Evolutionary conservation across 2,888 invertebrate species (phyloP).

Genomic region (Diachrysia chrysitis): DNA sequence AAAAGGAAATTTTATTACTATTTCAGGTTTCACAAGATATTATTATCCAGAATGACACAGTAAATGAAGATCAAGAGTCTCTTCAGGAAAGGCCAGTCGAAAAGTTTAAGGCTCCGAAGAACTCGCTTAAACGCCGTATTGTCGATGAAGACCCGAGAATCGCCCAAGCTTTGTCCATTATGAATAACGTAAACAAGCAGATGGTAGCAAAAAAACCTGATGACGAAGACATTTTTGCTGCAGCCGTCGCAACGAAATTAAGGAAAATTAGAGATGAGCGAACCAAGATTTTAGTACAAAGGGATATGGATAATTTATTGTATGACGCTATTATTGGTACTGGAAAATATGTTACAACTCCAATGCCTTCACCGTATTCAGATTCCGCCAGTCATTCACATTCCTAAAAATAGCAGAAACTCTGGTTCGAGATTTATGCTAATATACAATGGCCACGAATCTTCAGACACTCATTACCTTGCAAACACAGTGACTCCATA

Average conservation of each 20-base stretch:
- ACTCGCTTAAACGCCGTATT: conserved; percentile 46
- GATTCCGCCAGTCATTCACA: conserved; percentile 22
- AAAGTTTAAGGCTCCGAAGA: conserved; percentile 55
- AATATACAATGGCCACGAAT: too few species aligned
- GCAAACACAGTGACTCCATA: too few species aligned
- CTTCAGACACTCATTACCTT: too few species aligned
- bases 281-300: conserved; percentile 52
- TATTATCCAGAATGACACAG: conserved; percentile 34
- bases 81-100: conserved; percentile 44
- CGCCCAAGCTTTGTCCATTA: conserved; percentile 47
- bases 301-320: conserved; percentile 46
- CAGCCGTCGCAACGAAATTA: conserved; percentile 49
- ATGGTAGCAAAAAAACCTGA: conserved; percentile 48
- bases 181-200: conserved; percentile 53
- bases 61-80: conserved; percentile 51
- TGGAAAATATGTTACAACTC: conserved; percentile 41
- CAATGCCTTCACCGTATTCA: conserved; percentile 46
- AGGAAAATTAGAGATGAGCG: conserved; percentile 54
- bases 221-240: conserved; percentile 51
- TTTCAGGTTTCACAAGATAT: conserved; percentile 38
- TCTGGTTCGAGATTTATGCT: too few species aligned
- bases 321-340: conserved; percentile 49
- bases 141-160: conserved; percentile 51
- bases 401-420: too few species aligned
- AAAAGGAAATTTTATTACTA: conserved; percentile 41